These are phyloP conservation scores for Acipenser ruthenus DNA, from an alignment of 2,797 vertebrate genomes.

Conservation along the genomic window DNA sequence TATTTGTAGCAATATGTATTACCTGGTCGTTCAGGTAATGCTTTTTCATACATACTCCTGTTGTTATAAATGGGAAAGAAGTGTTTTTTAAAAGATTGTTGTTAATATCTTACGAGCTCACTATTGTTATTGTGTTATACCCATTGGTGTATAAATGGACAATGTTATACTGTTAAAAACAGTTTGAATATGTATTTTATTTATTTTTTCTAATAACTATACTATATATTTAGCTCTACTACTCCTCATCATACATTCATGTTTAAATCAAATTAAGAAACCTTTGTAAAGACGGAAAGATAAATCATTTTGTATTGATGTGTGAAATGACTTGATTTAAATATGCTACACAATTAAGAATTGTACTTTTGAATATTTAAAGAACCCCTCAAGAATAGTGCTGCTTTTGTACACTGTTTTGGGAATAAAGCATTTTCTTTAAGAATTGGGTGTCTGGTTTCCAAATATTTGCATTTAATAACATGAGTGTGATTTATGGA, in stretches of 20 bases:
- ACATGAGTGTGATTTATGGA: too few relatives aligned
- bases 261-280: background rate
- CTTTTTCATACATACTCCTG: background rate
- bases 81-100: background rate
- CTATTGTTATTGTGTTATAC: background rate
- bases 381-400: conserved; percentile 35
- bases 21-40: background rate
- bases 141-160: background rate
- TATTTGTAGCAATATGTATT: background rate
- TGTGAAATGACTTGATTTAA: background rate
- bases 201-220: background rate
- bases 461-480: too few relatives aligned
- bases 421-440: conserved; percentile 39
- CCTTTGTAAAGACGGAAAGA: conserved; percentile 23
- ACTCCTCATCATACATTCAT: background rate
- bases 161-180: background rate
- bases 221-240: background rate
- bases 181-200: background rate
- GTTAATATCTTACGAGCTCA: background rate
- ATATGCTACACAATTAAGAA: conserved; percentile 17
- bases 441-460: background rate
- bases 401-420: conserved; percentile 47
- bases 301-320: conserved; percentile 2
- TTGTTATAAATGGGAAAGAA: background rate
- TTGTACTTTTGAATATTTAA: conserved; percentile 37